phyloP scores from a whole-genome alignment of 2,888 invertebrate species.

The Chesias legatella region DNA sequence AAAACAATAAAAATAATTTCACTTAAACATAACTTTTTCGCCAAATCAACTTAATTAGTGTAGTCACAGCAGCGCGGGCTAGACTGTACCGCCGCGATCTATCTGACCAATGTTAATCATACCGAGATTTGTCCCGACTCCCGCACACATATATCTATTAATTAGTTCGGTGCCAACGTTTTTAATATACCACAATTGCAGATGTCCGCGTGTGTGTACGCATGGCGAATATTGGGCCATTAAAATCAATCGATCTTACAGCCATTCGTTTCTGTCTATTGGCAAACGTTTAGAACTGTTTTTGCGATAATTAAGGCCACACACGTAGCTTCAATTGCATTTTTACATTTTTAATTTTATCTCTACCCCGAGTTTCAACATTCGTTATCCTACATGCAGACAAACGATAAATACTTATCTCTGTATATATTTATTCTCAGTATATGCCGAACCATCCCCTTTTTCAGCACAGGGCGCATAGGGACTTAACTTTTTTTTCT shows the following conservation, averaged over 20 bases:
- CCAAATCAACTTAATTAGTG: constrained; percentile 2
- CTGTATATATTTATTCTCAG: too few species aligned
- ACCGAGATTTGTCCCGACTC: constrained; percentile 50
- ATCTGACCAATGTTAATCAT: constrained; percentile 32
- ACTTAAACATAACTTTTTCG: constrained; percentile 21
- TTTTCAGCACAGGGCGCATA: too few species aligned
- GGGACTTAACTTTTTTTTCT: too few species aligned
- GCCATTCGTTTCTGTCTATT: constrained; percentile 17
- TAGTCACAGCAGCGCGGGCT: not conserved
- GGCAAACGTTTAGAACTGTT: constrained; percentile 27
- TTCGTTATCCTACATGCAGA: too few species aligned
- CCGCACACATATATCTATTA: constrained; percentile 64
- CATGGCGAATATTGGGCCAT: constrained; percentile 20
- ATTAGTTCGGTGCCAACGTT: constrained; percentile 51
- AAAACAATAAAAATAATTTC: constrained; percentile 7
- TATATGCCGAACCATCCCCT: too few species aligned
- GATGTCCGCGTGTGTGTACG: constrained; percentile 14
- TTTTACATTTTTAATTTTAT: too few species aligned
- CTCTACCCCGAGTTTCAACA: too few species aligned
- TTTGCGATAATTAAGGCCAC: constrained; percentile 14
- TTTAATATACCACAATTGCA: constrained; percentile 36
- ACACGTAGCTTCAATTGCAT: not conserved
- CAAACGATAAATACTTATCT: too few species aligned
- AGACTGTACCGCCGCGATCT: constrained; percentile 12
- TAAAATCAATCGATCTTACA: constrained; percentile 25